Conservation (phyloP, 2,797 vertebrate species). For the Intellagama lesueurii region DNA sequence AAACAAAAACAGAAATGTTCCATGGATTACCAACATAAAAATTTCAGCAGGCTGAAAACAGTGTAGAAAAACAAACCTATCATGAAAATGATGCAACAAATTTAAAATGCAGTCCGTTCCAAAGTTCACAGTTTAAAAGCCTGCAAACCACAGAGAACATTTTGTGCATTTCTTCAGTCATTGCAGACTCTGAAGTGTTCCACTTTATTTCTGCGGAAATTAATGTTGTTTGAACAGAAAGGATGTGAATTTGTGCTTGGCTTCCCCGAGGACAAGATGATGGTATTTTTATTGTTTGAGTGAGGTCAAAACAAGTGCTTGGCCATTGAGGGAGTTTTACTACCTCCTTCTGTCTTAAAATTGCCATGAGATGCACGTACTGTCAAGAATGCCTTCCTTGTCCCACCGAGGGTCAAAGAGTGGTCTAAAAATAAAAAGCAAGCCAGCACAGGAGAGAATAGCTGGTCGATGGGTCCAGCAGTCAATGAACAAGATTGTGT, state of each 20-base stretch:
- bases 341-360: slow-evolving; percentile 17
- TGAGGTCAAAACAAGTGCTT: slow-evolving; percentile 1
- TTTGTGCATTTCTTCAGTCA: slow-evolving; percentile 11
- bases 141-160: neutral
- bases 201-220: slow-evolving; percentile 13
- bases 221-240: neutral
- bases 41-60: neutral
- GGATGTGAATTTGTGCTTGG: slow-evolving; percentile 1
- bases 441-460: neutral
- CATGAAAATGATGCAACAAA: neutral
- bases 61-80: neutral
- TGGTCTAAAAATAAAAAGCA: neutral
- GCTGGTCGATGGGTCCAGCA: neutral
- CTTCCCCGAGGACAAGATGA: neutral
- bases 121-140: neutral
- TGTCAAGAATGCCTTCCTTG: slow-evolving; percentile 31
- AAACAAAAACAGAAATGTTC: neutral
- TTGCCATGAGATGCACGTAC: fast-evolving
- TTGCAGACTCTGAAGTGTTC: neutral
- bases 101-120: neutral
- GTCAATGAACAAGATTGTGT: neutral
- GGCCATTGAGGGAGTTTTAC: neutral
- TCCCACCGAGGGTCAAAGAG: slow-evolving; percentile 9
- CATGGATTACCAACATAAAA: neutral
- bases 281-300: slow-evolving; percentile 14